Conservation (phyloP, 2,797 vertebrate genomes). For the Fratercula arctica region DNA sequence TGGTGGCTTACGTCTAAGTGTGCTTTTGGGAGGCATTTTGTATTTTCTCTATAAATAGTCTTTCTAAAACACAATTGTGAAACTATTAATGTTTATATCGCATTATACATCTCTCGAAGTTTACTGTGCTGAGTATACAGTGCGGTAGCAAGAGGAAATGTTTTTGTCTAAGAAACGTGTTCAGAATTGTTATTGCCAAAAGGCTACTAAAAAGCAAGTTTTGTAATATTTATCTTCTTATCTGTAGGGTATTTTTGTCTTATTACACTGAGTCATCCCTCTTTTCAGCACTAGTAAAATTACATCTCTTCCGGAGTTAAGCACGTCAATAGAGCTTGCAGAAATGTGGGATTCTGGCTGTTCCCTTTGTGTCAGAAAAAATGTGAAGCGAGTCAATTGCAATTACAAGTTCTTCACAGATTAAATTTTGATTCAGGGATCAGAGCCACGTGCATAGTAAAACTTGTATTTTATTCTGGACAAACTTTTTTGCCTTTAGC, state of each 20-base stretch:
- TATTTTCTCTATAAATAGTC: slow-evolving; percentile 92
- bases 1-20: slow-evolving; percentile 94
- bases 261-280: slow-evolving; percentile 12
- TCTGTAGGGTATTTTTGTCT: slow-evolving; percentile 37
- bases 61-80: slow-evolving; percentile 82
- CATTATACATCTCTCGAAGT: slow-evolving; percentile 78
- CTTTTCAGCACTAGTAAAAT: slow-evolving; percentile 28
- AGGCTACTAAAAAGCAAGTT: slow-evolving; percentile 37
- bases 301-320: not conserved
- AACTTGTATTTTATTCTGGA: not conserved
- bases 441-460: not conserved
- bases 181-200: slow-evolving; percentile 62
- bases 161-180: slow-evolving; percentile 65
- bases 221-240: slow-evolving; percentile 61
- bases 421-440: not conserved
- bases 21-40: slow-evolving; percentile 90
- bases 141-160: slow-evolving; percentile 66
- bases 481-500: not conserved
- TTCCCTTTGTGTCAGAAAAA: not conserved
- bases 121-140: slow-evolving; percentile 67
- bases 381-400: not conserved
- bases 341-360: not conserved
- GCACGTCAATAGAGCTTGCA: not conserved
- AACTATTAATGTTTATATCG: slow-evolving; percentile 83
- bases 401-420: not conserved